Base-by-base conservation (phyloP, 2,797 vertebrate species). In the Pseudochirops cupreus region DNA sequence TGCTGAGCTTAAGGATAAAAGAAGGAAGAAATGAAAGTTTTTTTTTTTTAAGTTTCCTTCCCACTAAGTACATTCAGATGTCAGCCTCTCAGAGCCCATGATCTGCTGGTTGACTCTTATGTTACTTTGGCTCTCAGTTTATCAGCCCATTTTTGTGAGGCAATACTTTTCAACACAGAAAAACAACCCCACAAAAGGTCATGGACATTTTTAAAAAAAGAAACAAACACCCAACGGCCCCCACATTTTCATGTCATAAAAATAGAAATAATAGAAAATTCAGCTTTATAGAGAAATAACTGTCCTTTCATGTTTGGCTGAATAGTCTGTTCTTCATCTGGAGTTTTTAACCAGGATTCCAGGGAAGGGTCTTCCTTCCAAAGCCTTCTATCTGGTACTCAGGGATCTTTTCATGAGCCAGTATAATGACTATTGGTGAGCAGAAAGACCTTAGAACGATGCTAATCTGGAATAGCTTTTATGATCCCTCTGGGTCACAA, bases 1-100 rank as follows among this genome's bases (percentile, higher is more conserved):
- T 98, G 98, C 98, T 97, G 97, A 99, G 99, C 98, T 99, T 99
- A 99, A 98, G 98, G 98, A 99, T 99, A 98, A 99, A 99, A 99
- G 99, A 98, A 98, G 95, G 94, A 98, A 98, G 98, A 99, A 99
- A 99, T 98, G 97, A 99, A 99, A 98, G 98, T 98, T 92, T 57
- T 55, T 94, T 94, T 96, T 96, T 98, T 97, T 96, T n/a, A 96
- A 96, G 97, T 97, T 98, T 98, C 97, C 98, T 97, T 96, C 96
- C 92, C 59, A 29, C 97, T 99, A 99, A 99, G 98, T 99, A 98
- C 98, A 98, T 99, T 99, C 99, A 99, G 98, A 99, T 99, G 99
- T 99, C 96, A 98, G 94, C 91, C 58, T 98, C 94, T 92, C 92
- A 95, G 93, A 97, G 74, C 56, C 93, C 56, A 91, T 96, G 52